A percentile compares a stretch with the other conserved stretches of the same genome.
phyloP scores from a whole-genome alignment of 2,113 vertebrate species.

The Corythaeola cristata region DNA sequence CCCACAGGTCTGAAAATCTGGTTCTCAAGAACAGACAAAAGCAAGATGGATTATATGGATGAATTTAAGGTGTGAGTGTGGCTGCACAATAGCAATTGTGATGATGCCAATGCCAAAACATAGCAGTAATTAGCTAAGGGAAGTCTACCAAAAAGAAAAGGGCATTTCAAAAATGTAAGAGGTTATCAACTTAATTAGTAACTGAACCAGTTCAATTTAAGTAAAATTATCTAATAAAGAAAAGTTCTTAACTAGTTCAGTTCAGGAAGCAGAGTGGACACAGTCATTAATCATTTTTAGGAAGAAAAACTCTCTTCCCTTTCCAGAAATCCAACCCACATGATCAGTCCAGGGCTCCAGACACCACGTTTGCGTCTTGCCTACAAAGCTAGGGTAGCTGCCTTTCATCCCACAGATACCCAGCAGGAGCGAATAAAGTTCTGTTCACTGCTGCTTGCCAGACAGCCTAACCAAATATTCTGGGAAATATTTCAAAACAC shows the following conservation, averaged over 20 bases:
- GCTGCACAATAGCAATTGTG: not conserved
- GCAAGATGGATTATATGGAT: not conserved
- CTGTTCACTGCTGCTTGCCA: not conserved
- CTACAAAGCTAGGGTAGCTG: not conserved
- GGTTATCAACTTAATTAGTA: not conserved
- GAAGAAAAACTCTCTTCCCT: not conserved
- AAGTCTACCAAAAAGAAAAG: not conserved
- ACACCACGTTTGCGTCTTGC: not conserved
- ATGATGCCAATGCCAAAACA: not conserved
- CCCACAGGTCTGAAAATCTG: not conserved
- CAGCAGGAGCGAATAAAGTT: constrained; percentile 5
- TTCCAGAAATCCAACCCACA: not conserved
- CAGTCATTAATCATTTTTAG: not conserved
- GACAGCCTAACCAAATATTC: not conserved
- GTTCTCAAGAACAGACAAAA: not conserved
- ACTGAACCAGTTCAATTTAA: not conserved
- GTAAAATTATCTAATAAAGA: not conserved
- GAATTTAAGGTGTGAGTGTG: not conserved
- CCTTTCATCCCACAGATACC: not conserved
- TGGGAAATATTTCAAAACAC: constrained; percentile 6
- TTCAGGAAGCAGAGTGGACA: not conserved
- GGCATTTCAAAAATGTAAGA: not conserved
- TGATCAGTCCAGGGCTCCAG: not conserved
- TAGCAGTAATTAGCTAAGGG: not conserved
- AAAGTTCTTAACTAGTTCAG: not conserved